Conservation (phyloP, 2,113 vertebrate species). For the Orycteropus afer region DNA sequence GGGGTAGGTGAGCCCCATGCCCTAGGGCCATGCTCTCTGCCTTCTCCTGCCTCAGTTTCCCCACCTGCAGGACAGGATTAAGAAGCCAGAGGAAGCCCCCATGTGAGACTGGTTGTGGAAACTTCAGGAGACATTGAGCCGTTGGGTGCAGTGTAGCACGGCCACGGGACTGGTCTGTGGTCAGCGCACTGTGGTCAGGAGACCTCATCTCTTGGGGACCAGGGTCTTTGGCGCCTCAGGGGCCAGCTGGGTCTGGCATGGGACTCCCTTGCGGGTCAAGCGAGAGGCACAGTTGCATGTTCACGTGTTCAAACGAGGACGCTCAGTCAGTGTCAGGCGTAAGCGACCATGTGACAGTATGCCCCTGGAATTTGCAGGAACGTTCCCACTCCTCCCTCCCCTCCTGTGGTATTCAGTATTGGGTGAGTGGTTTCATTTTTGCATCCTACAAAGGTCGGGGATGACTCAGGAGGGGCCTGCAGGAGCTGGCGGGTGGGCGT, state of each 20-base stretch:
- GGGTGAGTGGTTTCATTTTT: conserved; percentile 64
- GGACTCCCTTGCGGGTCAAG: too few species aligned
- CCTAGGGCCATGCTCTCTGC: rapidly evolving
- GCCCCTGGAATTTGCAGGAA: conserved; percentile 43
- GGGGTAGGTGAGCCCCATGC: rapidly evolving
- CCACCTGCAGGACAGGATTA: background rate
- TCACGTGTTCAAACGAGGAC: background rate
- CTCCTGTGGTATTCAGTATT: background rate
- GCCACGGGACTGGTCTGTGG: background rate
- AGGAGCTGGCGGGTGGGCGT: background rate
- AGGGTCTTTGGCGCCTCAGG: background rate
- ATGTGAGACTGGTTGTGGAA: background rate
- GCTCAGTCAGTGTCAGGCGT: background rate
- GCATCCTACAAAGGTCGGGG: conserved; percentile 54
- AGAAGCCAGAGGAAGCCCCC: background rate
- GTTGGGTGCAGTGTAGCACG: rapidly evolving
- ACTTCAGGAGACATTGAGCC: background rate
- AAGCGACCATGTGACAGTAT: background rate
- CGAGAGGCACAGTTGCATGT: background rate
- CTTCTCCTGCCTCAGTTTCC: background rate
- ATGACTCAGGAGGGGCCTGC: conserved; percentile 16
- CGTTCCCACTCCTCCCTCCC: background rate
- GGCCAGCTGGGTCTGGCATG: too few species aligned
- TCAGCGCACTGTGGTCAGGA: background rate
- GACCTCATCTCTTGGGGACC: background rate